Conservation (phyloP, 1,140 invertebrate species). For the Delia radicum region DNA sequence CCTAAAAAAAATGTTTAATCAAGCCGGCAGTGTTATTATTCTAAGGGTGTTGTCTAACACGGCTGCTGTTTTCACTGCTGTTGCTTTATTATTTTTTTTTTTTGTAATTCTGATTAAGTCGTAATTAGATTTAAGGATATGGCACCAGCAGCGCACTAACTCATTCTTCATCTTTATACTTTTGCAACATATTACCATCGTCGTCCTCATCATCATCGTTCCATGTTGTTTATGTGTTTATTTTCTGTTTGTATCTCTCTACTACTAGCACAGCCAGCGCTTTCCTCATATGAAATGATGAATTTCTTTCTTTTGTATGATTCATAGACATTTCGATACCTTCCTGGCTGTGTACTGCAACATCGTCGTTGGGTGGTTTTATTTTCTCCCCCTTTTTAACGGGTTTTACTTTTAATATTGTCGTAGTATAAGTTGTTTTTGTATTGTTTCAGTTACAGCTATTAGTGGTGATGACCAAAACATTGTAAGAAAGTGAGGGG, state of each 20-base stretch:
- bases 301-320: conserved; percentile 21
- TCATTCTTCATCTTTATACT: conserved; percentile 10
- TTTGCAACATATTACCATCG: not conserved
- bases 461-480: conserved; percentile 21
- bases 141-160: conserved; percentile 46
- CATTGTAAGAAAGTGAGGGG: not conserved
- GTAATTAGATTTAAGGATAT: conserved; percentile 57
- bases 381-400: not conserved
- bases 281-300: not conserved
- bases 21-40: not conserved
- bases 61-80: not conserved
- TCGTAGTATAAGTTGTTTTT: not conserved
- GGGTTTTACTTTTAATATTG: not conserved
- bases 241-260: not conserved
- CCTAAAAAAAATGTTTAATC: not conserved
- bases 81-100: not conserved
- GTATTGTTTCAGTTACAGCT: conserved; percentile 11
- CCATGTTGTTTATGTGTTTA: conserved; percentile 22
- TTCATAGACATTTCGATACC: conserved; percentile 19
- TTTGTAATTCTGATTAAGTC: conserved; percentile 46
- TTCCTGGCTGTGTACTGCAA: not conserved
- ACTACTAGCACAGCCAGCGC: not conserved
- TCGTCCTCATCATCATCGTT: not conserved
- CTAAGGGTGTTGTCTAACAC: not conserved
- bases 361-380: not conserved